Evolutionary conservation across 2,888 invertebrate genomes (phyloP).

Genomic region (Clistopyga incitator): DNA sequence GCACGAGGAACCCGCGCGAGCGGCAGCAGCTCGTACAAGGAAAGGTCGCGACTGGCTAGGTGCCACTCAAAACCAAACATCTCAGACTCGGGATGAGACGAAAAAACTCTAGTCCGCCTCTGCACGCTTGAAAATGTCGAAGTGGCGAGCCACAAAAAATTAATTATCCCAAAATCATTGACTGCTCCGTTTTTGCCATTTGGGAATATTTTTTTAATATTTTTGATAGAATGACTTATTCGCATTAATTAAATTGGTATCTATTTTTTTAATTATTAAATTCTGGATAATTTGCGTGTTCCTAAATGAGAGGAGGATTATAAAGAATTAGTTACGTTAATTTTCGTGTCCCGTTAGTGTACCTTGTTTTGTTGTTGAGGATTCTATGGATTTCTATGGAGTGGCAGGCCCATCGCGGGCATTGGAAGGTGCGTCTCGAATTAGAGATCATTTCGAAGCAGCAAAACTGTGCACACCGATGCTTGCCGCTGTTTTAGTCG

Average conservation of each 20-base stretch:
- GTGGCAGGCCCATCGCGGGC: constrained; percentile 16
- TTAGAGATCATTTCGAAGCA: constrained; percentile 60
- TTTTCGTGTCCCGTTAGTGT: not conserved
- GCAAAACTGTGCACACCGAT: constrained; percentile 30
- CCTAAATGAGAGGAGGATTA: not conserved
- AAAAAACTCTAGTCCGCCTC: constrained; percentile 36
- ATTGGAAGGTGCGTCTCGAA: constrained; percentile 43
- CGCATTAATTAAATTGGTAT: too few relatives aligned
- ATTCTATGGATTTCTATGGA: constrained; percentile 41
- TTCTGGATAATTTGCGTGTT: too few relatives aligned
- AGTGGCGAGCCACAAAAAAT: constrained; percentile 13
- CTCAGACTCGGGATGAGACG: constrained; percentile 29
- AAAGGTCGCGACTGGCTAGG: constrained; percentile 51
- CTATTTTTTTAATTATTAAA: too few relatives aligned
- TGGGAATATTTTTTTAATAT: too few relatives aligned
- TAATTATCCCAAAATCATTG: not conserved
- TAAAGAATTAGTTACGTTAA: not conserved
- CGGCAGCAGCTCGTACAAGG: constrained; percentile 30
- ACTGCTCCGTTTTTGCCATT: too few relatives aligned
- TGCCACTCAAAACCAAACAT: constrained; percentile 52
- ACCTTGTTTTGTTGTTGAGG: constrained; percentile 12
- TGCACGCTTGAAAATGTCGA: constrained; percentile 50
- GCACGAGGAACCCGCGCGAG: constrained; percentile 45
- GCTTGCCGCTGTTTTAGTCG: constrained; percentile 21
- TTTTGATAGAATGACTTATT: not conserved